Evolutionary conservation across 2,888 invertebrate genomes (phyloP), one percentile per base, ranked within the genome.

Genomic region (Eristalis tenax): DNA sequence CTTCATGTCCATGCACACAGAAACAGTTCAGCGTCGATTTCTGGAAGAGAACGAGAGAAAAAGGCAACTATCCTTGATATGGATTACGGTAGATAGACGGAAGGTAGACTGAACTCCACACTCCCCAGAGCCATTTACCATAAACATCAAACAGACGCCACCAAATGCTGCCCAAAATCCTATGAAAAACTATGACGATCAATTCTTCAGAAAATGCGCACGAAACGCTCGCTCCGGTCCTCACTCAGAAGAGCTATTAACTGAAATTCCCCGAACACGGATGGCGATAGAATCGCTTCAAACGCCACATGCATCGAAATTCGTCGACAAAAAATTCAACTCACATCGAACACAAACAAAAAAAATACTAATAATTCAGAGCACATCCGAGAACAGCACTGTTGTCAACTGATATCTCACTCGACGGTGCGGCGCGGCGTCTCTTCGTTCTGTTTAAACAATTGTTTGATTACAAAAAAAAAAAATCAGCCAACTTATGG

Each of bases 391-490:
- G 18, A 18, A 50, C 50, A 50, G 8, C 18, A 0, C 18, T 50
- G 50, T 50, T 50, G 50, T 50, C 50, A 50, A 50, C 50, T 4
- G 50, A 50, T 50, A 50, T 50, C 50, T 50, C 50, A 50, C n/a
- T 50, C n/a, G 43, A n/a, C 43, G n/a, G 43, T n/a, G 43, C 50
- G 18, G 50, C 50, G 50, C 5, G 5, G 4, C 32, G 32, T 6
- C 32, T 18, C 50, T 18, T 1, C n/a, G 50, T 43, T 43, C 43
- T 66, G 65, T 66, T 66, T 66, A 13, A 40, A 40, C 65, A 66
- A 66, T n/a, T 43, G 40, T 50, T 26, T 40, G 65, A 23, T 43
- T 3, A 1, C 23, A 23, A 38, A 13, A 15, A 40, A 65, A 65
- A 11, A 64, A 64, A 64, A 35, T 22, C 40, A 40, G 13, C 13